phyloP scores from a whole-genome alignment of 2,113 vertebrate genomes.

The Eublepharis macularius region DNA sequence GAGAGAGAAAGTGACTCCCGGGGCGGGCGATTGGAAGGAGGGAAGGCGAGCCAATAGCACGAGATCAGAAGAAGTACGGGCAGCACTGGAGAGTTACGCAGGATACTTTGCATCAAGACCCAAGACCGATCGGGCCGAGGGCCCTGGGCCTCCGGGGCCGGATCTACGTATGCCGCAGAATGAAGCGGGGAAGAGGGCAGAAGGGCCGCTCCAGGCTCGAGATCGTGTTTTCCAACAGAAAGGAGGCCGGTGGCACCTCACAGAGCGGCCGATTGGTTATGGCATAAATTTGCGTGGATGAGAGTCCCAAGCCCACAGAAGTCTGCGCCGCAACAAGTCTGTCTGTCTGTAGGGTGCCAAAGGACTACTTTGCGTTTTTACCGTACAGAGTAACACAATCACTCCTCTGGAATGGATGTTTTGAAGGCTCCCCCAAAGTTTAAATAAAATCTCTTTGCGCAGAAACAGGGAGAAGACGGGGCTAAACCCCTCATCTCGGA shows the following conservation, averaged over 20 bases:
- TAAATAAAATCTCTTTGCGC: background rate
- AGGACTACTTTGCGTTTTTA: no score
- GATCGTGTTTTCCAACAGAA: background rate
- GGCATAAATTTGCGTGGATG: no score
- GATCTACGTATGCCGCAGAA: constrained; percentile 59
- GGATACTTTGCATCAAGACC: constrained; percentile 85
- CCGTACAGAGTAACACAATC: no score
- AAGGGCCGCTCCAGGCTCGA: background rate
- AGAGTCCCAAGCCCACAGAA: no score
- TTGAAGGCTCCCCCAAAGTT: background rate
- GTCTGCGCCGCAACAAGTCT: no score
- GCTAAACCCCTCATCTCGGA: no score
- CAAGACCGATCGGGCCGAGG: constrained; percentile 61
- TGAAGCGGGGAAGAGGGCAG: constrained; percentile 48
- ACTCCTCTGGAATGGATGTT: background rate
- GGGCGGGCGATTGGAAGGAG: constrained; percentile 62
- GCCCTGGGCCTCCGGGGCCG: background rate
- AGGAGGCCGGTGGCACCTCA: no score
- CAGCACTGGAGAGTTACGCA: constrained; percentile 90
- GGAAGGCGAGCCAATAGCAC: constrained; percentile 73
- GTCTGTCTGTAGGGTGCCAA: no score
- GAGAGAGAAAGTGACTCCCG: constrained; percentile 58
- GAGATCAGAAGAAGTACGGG: constrained; percentile 78
- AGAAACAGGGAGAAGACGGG: background rate
- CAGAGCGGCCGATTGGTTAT: no score